phyloP scores from a whole-genome alignment of 1,140 invertebrate species.

The Pseudoatta argentina region DNA sequence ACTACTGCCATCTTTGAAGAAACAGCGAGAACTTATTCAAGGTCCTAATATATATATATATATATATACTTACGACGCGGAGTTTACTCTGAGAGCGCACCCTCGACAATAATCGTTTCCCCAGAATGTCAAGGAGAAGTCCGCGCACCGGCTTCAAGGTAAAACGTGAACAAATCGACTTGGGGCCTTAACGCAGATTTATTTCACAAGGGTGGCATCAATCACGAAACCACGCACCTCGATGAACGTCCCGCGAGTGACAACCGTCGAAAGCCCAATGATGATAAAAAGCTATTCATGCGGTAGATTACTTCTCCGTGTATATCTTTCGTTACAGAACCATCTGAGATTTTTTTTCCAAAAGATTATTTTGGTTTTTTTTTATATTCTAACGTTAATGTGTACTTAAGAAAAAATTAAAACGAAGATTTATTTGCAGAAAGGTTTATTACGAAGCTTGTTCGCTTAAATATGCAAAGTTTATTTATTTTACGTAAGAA shows the following conservation, averaged over 20 bases:
- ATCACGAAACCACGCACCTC: neutral
- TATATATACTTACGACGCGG: neutral
- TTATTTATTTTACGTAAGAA: slow-evolving; percentile 7
- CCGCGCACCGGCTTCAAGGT: neutral
- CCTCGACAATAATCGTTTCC: slow-evolving; percentile 66
- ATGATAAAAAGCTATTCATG: neutral
- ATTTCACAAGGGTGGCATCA: neutral
- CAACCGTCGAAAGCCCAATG: neutral
- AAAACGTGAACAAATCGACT: slow-evolving; percentile 17
- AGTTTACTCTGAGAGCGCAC: slow-evolving; percentile 36
- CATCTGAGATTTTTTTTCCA: neutral
- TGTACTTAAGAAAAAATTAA: neutral
- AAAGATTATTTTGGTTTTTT: neutral
- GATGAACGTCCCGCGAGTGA: neutral
- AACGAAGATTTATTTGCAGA: neutral
- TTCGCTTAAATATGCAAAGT: neutral
- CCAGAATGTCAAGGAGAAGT: slow-evolving; percentile 58
- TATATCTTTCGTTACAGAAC: neutral
- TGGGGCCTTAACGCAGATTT: neutral
- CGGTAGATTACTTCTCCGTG: neutral
- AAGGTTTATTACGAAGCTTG: neutral
- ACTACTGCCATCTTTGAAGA: too few relatives aligned
- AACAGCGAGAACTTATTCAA: too few relatives aligned
- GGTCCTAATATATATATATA: too few relatives aligned
- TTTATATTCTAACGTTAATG: neutral